A percentile compares a stretch with the other conserved stretches of the same genome.
Conservation (phyloP, 2,113 vertebrate species). For the Nannospalax galili region DNA sequence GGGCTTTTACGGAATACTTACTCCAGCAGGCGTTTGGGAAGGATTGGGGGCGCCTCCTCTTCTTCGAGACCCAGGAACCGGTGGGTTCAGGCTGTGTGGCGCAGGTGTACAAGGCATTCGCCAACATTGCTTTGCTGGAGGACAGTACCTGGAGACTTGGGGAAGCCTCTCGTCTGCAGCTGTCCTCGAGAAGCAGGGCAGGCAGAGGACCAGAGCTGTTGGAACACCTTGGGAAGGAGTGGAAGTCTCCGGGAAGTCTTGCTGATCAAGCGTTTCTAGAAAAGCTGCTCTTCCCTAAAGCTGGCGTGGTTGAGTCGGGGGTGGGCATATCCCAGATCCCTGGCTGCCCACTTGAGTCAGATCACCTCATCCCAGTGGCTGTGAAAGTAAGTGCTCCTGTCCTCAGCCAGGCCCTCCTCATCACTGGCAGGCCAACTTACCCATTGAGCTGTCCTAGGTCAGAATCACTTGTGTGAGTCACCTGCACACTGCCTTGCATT, state of each 20-base stretch:
- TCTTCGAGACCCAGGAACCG: constrained; percentile 91
- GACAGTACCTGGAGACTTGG: constrained; percentile 79
- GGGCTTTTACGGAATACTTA: constrained; percentile 91
- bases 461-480: background rate
- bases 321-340: background rate
- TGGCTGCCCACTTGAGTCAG: constrained; percentile 45
- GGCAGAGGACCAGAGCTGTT: constrained; percentile 83
- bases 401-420: background rate
- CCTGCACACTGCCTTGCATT: no score
- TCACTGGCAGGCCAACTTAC: background rate
- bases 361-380: constrained; percentile 91
- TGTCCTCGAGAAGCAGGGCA: constrained; percentile 88
- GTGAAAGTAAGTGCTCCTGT: constrained; percentile 91
- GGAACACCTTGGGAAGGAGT: constrained; percentile 74
- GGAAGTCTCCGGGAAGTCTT: constrained; percentile 64
- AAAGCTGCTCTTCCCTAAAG: background rate
- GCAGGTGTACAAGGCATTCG: constrained; percentile 95
- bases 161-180: constrained; percentile 74
- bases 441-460: background rate
- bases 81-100: constrained; percentile 96
- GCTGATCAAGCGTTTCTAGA: constrained; percentile 69
- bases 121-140: constrained; percentile 84
- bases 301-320: background rate
- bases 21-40: constrained; percentile 92
- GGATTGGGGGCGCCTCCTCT: constrained; percentile 88